Conservation (phyloP, 1,140 invertebrate genomes). For the Drosophila bocqueti region DNA sequence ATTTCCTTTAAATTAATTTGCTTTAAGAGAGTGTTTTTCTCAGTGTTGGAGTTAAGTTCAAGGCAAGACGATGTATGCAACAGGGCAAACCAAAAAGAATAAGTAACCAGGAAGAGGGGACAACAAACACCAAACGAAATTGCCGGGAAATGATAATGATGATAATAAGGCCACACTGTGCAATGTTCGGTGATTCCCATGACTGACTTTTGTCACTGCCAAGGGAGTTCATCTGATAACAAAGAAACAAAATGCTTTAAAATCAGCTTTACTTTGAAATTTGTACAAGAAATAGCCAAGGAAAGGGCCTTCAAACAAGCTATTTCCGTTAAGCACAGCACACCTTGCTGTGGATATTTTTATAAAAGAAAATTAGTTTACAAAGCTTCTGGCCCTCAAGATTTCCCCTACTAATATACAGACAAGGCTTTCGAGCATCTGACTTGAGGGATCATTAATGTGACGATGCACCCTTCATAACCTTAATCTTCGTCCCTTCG, state of each 20-base stretch:
- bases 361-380: background rate
- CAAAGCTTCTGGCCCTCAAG: too few species aligned
- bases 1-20: too few species aligned
- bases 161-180: conserved; percentile 12
- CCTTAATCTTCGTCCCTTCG: background rate
- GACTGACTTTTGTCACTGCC: conserved; percentile 9
- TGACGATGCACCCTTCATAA: background rate
- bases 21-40: background rate
- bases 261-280: background rate
- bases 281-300: background rate
- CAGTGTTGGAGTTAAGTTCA: conserved; percentile 18
- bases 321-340: background rate
- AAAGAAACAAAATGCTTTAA: background rate
- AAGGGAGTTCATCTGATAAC: conserved; percentile 24
- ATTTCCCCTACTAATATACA: too few species aligned
- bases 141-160: conserved; percentile 15
- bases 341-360: background rate
- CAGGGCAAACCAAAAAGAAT: background rate
- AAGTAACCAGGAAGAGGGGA: conserved; percentile 32
- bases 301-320: background rate
- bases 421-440: background rate
- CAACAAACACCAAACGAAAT: conserved; percentile 3
- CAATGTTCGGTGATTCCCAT: conserved; percentile 9
- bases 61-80: conserved; percentile 23
- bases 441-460: background rate